phyloP scores from a whole-genome alignment of 2,113 vertebrate species.

The Misgurnus mizolepis region DNA sequence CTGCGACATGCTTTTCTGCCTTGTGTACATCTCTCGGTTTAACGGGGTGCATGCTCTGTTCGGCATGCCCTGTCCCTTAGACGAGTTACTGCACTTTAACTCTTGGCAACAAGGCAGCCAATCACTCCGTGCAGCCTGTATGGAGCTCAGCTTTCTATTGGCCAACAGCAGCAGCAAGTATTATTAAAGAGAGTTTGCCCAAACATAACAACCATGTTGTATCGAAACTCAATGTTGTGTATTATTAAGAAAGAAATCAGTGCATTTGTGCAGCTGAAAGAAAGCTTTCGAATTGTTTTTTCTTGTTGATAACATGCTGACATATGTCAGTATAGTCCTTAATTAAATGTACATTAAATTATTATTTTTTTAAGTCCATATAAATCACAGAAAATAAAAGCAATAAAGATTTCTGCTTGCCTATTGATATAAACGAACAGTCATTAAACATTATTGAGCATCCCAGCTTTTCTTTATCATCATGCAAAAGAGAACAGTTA shows the following conservation, averaged over 20 bases:
- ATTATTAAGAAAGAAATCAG: not conserved
- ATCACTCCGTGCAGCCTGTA: slow-evolving; percentile 12
- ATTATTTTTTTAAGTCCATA: not conserved
- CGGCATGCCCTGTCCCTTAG: not conserved
- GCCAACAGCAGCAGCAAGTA: slow-evolving; percentile 2
- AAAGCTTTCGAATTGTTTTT: no score
- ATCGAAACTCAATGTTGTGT: not conserved
- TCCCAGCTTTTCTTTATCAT: not conserved
- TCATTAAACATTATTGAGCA: slow-evolving; percentile 21
- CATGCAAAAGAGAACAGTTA: not conserved
- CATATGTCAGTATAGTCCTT: no score
- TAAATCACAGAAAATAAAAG: not conserved
- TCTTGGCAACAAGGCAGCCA: slow-evolving; percentile 47
- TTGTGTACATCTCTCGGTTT: slow-evolving; percentile 24
- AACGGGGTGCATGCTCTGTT: not conserved
- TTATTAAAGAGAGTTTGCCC: not conserved
- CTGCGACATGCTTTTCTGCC: slow-evolving; percentile 18
- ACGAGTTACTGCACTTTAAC: slow-evolving; percentile 33
- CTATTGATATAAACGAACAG: slow-evolving; percentile 24
- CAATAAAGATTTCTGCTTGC: not conserved
- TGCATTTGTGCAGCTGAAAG: not conserved
- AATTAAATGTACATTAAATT: no score
- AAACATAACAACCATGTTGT: slow-evolving; percentile 24
- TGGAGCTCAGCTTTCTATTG: slow-evolving; percentile 30
- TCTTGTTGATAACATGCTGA: no score